phyloP scores from a whole-genome alignment of 2,888 invertebrate genomes.

The Blastobasis adustella region DNA sequence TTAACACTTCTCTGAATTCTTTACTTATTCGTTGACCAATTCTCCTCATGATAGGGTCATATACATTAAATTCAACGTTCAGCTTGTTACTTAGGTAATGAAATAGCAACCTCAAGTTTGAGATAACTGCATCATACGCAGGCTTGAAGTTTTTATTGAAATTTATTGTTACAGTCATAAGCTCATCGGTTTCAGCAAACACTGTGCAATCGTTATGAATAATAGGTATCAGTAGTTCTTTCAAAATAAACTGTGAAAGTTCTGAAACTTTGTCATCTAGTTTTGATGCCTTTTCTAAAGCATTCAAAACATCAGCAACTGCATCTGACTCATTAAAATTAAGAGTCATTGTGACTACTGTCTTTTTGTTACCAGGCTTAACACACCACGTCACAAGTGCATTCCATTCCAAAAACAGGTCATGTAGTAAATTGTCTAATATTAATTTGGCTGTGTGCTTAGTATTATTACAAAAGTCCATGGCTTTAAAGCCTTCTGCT shows the following conservation, averaged over 20 bases:
- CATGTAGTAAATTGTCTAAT: conserved; percentile 57
- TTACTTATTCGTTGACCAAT: conserved; percentile 72
- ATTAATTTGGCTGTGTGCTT: conserved; percentile 57
- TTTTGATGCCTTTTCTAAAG: conserved; percentile 55
- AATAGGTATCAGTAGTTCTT: conserved; percentile 74
- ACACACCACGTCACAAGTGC: conserved; percentile 58
- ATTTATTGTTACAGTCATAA: conserved; percentile 44
- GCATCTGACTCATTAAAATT: conserved; percentile 35
- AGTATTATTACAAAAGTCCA: conserved; percentile 68
- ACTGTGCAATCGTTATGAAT: conserved; percentile 66
- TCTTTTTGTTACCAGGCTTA: conserved; percentile 32
- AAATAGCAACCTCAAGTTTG: conserved; percentile 73
- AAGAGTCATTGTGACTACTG: conserved; percentile 45
- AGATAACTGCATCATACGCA: conserved; percentile 69
- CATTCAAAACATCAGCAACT: conserved; percentile 47
- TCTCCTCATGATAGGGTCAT: conserved; percentile 66
- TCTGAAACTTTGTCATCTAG: conserved; percentile 62
- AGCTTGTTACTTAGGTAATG: conserved; percentile 74
- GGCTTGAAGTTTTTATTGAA: conserved; percentile 56
- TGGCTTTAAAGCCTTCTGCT: conserved; percentile 58
- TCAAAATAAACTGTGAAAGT: conserved; percentile 75
- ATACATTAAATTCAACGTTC: conserved; percentile 54
- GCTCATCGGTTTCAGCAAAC: conserved; percentile 44
- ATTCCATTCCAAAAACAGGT: conserved; percentile 64
- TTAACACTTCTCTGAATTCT: conserved; percentile 78